phyloP scores from a whole-genome alignment of 2,113 vertebrate genomes.

The Prinia subflava region DNA sequence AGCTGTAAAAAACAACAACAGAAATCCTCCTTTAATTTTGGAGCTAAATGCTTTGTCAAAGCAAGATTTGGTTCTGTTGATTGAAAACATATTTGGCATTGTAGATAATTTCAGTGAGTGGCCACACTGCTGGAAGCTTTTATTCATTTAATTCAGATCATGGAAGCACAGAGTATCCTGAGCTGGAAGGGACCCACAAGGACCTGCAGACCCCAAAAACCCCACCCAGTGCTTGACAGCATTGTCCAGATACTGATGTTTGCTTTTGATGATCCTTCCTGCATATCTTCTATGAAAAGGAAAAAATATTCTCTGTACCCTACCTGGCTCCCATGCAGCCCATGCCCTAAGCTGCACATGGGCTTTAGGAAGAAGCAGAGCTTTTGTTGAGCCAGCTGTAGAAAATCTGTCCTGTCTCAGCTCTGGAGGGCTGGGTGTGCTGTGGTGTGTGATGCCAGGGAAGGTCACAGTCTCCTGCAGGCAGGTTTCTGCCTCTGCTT shows the following conservation, averaged over 20 bases:
- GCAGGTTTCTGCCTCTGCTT: background rate
- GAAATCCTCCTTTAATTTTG: background rate
- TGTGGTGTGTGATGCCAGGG: background rate
- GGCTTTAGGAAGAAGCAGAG: background rate
- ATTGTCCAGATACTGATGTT: background rate
- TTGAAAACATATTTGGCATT: slow-evolving; percentile 4
- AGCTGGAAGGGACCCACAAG: background rate
- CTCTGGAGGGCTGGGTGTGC: background rate
- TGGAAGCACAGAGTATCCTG: background rate
- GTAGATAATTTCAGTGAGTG: background rate
- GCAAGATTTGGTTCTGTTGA: background rate
- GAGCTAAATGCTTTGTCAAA: slow-evolving; percentile 1
- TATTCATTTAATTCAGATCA: background rate
- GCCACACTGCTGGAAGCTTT: background rate
- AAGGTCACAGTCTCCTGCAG: background rate
- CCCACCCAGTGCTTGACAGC: background rate
- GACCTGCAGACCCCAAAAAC: too few relatives aligned
- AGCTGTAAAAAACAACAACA: background rate
- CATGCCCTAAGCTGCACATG: background rate
- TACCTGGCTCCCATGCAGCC: background rate
- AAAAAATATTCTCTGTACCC: background rate
- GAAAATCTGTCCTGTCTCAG: background rate
- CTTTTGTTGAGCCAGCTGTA: background rate
- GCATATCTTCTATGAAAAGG: background rate
- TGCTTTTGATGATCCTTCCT: background rate